A percentile compares a stretch with the other conserved stretches of the same genome.
Evolutionary conservation across 2,888 invertebrate genomes (phyloP).

Genomic region (Leptopilina drosophilae): DNA sequence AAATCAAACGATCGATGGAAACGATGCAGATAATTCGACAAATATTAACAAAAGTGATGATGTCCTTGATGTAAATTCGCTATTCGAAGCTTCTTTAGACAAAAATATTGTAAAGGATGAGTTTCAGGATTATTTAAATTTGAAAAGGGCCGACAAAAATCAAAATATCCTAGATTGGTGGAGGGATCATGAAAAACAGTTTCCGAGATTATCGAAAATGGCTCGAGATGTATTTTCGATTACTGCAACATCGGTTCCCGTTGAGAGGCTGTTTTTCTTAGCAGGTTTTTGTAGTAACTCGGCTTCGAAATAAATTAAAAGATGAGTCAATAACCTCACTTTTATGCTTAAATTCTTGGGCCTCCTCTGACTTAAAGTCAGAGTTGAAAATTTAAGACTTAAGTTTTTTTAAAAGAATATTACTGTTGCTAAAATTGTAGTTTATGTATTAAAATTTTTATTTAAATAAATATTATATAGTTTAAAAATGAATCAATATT

Average conservation of each 20-base stretch:
- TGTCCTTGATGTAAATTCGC: neutral
- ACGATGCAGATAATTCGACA: neutral
- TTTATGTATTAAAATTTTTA: too few species aligned
- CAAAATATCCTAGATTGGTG: neutral
- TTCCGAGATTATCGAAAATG: neutral
- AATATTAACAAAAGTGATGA: neutral
- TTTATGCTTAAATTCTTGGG: neutral
- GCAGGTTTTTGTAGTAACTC: neutral
- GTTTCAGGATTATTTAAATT: neutral
- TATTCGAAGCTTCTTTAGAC: neutral
- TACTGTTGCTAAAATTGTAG: too few species aligned
- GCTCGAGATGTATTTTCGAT: neutral
- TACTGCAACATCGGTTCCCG: neutral
- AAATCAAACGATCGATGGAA: neutral
- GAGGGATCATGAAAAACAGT: neutral
- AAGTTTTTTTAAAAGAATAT: too few species aligned
- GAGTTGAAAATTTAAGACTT: too few species aligned
- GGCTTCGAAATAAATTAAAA: neutral
- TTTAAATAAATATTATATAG: too few species aligned
- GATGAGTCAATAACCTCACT: neutral
- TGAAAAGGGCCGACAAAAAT: neutral
- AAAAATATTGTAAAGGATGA: neutral
- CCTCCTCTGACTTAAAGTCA: too few species aligned
- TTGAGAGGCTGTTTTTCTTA: neutral
- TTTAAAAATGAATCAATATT: too few species aligned